These are phyloP conservation scores for Therioaphis trifolii DNA, from an alignment of 2,888 invertebrate species.

Conservation along the genomic window DNA sequence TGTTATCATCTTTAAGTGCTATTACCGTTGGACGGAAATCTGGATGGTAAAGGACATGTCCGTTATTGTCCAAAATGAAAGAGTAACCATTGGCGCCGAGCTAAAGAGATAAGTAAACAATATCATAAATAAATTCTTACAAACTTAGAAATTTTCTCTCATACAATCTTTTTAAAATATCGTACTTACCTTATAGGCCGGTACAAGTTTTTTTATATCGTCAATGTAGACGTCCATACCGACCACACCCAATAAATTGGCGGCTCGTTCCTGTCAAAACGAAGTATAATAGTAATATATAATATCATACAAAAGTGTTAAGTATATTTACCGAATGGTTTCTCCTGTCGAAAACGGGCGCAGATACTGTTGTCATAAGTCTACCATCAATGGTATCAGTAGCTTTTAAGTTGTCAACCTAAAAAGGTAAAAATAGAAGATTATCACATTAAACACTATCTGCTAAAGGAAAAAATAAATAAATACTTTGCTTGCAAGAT, in stretches of 20 bases:
- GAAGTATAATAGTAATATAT: background rate
- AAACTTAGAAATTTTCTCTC: background rate
- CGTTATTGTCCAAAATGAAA: conserved; percentile 97
- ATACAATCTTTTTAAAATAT: background rate
- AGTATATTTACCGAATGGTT: conserved; percentile 79
- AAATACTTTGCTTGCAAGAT: conserved; percentile 82
- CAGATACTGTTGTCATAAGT: conserved; percentile 91
- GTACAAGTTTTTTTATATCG: conserved; percentile 93
- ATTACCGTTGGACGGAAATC: conserved; percentile 90
- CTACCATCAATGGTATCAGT: conserved; percentile 79
- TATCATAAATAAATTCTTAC: conserved; percentile 28
- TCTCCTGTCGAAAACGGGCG: conserved; percentile 93
- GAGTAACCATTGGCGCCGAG: conserved; percentile 96
- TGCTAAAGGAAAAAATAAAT: background rate
- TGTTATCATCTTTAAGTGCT: background rate
- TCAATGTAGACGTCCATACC: conserved; percentile 97
- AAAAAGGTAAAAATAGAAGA: conserved; percentile 67
- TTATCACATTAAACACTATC: background rate
- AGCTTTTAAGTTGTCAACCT: conserved; percentile 72
- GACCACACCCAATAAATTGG: conserved; percentile 94
- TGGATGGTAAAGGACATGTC: conserved; percentile 95
- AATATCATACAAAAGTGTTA: conserved; percentile 14
- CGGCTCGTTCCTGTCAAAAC: conserved; percentile 79
- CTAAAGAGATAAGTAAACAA: conserved; percentile 70
- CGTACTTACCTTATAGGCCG: conserved; percentile 84